Conservation (phyloP, 1,140 invertebrate genomes). For the Pogonognathellus flavescens region DNA sequence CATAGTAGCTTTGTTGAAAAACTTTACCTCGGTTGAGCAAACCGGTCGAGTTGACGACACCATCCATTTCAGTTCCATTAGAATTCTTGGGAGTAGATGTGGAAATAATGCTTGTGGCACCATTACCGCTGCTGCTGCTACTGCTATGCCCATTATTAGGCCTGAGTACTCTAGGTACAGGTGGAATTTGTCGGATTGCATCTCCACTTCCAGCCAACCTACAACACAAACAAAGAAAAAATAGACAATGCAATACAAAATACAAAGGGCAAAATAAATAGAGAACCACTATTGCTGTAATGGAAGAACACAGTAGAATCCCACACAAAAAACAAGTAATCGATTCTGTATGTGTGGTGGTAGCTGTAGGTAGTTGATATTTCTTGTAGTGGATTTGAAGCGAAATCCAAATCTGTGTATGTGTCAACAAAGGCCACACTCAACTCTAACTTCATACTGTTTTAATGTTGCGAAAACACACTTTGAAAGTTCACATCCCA, state of each 20-base stretch:
- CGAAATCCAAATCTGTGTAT: no score
- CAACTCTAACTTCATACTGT: no score
- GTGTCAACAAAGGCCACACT: no score
- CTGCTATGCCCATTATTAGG: conserved; percentile 12
- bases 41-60: conserved; percentile 26
- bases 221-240: background rate
- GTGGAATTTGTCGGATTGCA: background rate
- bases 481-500: no score
- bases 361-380: background rate
- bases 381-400: no score
- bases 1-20: background rate
- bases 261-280: conserved; percentile 12
- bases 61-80: conserved; percentile 44
- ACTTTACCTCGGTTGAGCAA: conserved; percentile 50
- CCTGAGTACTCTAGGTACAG: conserved; percentile 12
- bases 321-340: conserved; percentile 7
- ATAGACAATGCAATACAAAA: background rate
- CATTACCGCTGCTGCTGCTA: conserved; percentile 14
- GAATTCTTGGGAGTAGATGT: conserved; percentile 1
- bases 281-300: background rate
- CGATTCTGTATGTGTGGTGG: background rate
- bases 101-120: background rate
- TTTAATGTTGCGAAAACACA: no score
- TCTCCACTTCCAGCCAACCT: conserved; percentile 19
- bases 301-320: conserved; percentile 7